Evolutionary conservation across 2,888 invertebrate genomes (phyloP), one percentile per base, ranked within the genome.

Genomic region (Crematogaster levior): DNA sequence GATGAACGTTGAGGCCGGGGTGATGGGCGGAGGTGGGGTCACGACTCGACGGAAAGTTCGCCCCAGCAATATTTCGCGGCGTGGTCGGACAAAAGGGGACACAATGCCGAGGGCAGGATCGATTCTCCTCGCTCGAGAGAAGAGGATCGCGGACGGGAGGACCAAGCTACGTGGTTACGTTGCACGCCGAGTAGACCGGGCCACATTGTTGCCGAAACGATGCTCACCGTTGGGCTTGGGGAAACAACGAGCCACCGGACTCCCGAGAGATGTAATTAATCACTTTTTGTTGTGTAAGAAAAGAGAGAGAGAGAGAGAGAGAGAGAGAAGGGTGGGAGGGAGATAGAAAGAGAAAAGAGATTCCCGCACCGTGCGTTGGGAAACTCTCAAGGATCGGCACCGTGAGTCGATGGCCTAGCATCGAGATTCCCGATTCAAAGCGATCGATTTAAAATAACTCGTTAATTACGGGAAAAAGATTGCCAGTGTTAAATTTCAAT

Each of bases 21-120:
- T 73, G 70, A 70, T 84, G 53, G 70, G 66, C 51, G 77, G 60
- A 82, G 84, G 88, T 87, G 85, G 85, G 88, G 89, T 90, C 86
- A 85, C 79, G 90, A 87, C 89, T 88, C 85, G 86, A 86, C 89
- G 88, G 88, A 90, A 91, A 89, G 86, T 90, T 90, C 88, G 87
- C 86, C 89, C 88, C 84, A 85, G 90, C 89, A 92, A 93, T 93
- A 92, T 93, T 92, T 93, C 90, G 91, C 91, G 87, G 91, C 89
- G 89, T 85, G 91, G 87, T 84, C 90, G 92, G 90, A 92, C 91
- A 93, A 94, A 93, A 93, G 93, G 92, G 91, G 92, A 93, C 93
- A 93, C 93, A 93, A 93, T 93, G 92, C 92, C 89, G 91, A 88
- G 86, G 84, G 89, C 88, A 90, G 92, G 93, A 93, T 94, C 93